phyloP scores from a whole-genome alignment of 2,888 invertebrate genomes.

The Noctua fimbriata region DNA sequence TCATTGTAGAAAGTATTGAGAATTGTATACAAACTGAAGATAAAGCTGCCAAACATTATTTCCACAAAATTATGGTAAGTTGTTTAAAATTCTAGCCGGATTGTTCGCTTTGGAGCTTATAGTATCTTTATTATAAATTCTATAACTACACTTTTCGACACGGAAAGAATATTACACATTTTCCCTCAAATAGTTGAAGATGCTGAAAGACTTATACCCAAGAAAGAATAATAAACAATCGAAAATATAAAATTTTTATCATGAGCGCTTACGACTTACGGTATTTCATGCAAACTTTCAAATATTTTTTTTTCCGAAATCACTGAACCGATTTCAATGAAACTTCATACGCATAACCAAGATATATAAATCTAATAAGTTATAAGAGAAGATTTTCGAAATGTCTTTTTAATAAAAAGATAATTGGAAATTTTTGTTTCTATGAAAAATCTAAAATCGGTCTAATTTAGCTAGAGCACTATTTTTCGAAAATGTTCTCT shows the following conservation, averaged over 20 bases:
- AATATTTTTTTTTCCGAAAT: no score
- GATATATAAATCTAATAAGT: no score
- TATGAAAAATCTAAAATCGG: no score
- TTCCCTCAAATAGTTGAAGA: not conserved
- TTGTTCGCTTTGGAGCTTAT: not conserved
- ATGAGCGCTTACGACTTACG: no score
- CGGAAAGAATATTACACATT: not conserved
- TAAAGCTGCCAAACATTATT: conserved; percentile 77
- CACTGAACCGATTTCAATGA: no score
- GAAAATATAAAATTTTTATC: not conserved
- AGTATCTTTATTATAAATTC: not conserved
- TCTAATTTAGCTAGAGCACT: no score
- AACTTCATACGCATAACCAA: no score
- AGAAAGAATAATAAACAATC: not conserved
- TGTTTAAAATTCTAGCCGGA: not conserved
- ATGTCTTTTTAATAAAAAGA: no score
- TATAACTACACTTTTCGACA: not conserved
- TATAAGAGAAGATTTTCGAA: no score
- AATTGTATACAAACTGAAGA: conserved; percentile 78
- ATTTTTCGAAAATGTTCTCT: no score
- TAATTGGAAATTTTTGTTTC: no score
- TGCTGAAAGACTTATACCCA: not conserved
- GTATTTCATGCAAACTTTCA: no score
- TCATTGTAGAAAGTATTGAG: conserved; percentile 78
- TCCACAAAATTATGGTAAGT: conserved; percentile 85